A percentile compares a stretch with the other conserved stretches of the same genome.
Evolutionary conservation across 1,140 invertebrate species (phyloP).

Genomic region (Drosophila bipectinata): DNA sequence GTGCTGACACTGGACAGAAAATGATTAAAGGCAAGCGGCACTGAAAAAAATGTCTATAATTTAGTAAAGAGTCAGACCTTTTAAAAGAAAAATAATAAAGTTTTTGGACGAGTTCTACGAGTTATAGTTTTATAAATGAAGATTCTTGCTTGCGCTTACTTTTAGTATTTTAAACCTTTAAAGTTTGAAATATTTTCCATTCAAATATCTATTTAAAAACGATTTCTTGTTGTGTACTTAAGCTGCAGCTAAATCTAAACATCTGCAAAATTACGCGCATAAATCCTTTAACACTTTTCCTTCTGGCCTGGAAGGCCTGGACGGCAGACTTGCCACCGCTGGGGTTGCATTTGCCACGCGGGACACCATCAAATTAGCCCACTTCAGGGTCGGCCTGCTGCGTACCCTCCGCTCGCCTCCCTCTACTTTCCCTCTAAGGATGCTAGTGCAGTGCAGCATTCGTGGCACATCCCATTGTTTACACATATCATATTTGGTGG

Average conservation of each 20-base stretch:
- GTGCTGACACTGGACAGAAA: slow-evolving; percentile 52
- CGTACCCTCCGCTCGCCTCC: slow-evolving; percentile 18
- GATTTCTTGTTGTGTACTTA: slow-evolving; percentile 14
- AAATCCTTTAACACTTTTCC: slow-evolving; percentile 80
- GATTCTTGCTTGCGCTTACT: no score
- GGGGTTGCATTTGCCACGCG: slow-evolving; percentile 66
- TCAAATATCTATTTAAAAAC: background rate
- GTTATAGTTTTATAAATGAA: no score
- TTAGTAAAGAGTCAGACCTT: no score
- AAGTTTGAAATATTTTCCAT: no score
- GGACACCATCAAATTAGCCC: slow-evolving; percentile 77
- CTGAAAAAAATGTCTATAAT: background rate
- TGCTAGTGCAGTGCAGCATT: slow-evolving; percentile 55
- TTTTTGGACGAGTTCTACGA: no score
- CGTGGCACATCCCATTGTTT: slow-evolving; percentile 55
- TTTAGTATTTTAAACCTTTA: no score
- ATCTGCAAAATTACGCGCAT: slow-evolving; percentile 82
- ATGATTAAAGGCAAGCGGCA: slow-evolving; percentile 52
- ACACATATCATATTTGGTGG: slow-evolving; percentile 45
- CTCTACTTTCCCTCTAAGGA: background rate
- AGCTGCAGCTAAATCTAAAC: slow-evolving; percentile 67
- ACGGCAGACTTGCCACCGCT: slow-evolving; percentile 38
- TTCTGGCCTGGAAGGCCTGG: slow-evolving; percentile 26
- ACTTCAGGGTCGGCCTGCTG: slow-evolving; percentile 57
- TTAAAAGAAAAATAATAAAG: no score